A percentile compares a stretch with the other conserved stretches of the same genome.
Conservation (phyloP, 2,888 invertebrate species). For the Drosophila nr. perissopoda region DNA sequence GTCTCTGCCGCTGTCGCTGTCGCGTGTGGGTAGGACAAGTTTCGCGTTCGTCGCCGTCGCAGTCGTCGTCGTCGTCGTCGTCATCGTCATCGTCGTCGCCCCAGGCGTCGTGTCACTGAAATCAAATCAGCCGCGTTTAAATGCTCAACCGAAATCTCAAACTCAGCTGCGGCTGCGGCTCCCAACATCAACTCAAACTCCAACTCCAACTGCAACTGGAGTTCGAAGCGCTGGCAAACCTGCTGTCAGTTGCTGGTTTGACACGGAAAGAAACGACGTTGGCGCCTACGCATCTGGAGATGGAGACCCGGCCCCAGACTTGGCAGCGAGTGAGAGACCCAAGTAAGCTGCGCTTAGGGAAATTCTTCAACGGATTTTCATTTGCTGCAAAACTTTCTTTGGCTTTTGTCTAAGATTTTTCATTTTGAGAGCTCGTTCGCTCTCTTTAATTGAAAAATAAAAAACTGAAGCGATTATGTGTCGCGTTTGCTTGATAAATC, state of each 20-base stretch:
- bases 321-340: conserved; percentile 23
- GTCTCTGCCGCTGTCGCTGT: conserved; percentile 21
- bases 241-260: conserved; percentile 80
- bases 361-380: conserved; percentile 80
- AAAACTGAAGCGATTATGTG: conserved; percentile 61
- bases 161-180: conserved; percentile 39
- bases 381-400: conserved; percentile 71
- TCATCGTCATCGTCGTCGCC: conserved; percentile 52
- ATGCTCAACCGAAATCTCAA: conserved; percentile 77
- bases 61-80: conserved; percentile 26
- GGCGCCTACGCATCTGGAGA: conserved; percentile 72
- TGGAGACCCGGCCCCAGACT: conserved; percentile 45
- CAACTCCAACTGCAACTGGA: conserved; percentile 20
- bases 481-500: conserved; percentile 67
- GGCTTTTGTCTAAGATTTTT: conserved; percentile 62
- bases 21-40: conserved; percentile 62
- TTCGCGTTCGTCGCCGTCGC: conserved; percentile 34
- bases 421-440: conserved; percentile 24
- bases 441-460: conserved; percentile 63
- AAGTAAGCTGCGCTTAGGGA: conserved; percentile 75
- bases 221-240: conserved; percentile 67
- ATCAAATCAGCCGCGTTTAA: conserved; percentile 79
- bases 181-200: conserved; percentile 39
- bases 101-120: conserved; percentile 78
- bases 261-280: conserved; percentile 75